Base-by-base conservation (phyloP, 2,888 invertebrate species). In the Ischnus inquisitorius region DNA sequence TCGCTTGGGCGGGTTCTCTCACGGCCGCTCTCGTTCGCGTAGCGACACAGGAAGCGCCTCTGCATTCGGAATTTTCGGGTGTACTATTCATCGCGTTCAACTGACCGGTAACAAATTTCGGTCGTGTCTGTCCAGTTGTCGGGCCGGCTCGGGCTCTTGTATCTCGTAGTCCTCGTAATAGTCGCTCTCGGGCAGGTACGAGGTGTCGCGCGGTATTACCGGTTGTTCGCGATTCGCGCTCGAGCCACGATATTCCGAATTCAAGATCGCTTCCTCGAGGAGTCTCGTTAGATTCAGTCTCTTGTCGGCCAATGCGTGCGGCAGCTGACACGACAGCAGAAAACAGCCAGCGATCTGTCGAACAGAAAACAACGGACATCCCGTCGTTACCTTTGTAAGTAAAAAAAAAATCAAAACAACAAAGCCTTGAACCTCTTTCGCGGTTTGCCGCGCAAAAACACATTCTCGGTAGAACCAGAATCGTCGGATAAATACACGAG, bases 21-120 rank as follows among this genome's bases (percentile, higher is more conserved):
- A 19, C 34, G 34, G 34, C 34, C 3, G 28, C 28, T 60, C n/a
- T 22, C 19, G 22, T 54, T 54, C 19, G 71, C 34, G 34, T 34
- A 34, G 41, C 64, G 71, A 77, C 46, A 72, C 67, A 62, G 25
- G 16, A 60, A 60, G 60, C 60, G 60, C 60, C 60, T 22, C 22
- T 3, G 54, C 54, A 19, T 8, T 54, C 19, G 19, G 54, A 54
- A 54, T 54, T 54, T 54, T 54, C 54, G 54, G 22, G 54, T 12
- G 54, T 54, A 54, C 54, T 22, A 54, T 54, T 54, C 43, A 41
- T 51, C 34, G 43, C 57, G 57, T 69, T 80, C 5, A 54, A 87
- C 90, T 88, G 64, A 91, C 91, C 60, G 88, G 88, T 46, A 88
- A 83, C 67, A 88, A 87, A 83, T 90, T 89, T 80, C 91, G 85